These are phyloP conservation scores for Syngnathus acus DNA, from an alignment of 2,797 vertebrate species.

Conservation along the genomic window DNA sequence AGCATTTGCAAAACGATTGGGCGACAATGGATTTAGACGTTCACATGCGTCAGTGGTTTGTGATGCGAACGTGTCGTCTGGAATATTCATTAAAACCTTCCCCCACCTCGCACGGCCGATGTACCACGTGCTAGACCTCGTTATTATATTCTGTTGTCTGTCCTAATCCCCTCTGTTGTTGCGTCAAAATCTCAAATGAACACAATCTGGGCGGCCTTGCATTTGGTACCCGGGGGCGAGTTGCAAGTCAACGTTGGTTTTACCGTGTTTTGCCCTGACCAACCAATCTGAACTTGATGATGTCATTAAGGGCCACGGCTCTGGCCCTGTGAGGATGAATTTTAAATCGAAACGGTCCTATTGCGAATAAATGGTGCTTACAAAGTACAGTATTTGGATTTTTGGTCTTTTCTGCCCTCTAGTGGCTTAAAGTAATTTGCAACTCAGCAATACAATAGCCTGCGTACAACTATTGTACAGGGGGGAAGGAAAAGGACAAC, in stretches of 20 bases:
- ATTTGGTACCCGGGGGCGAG: too few relatives aligned
- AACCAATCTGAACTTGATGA: too few relatives aligned
- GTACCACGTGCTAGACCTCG: not conserved
- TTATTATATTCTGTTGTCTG: not conserved
- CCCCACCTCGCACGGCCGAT: not conserved
- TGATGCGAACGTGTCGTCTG: constrained; percentile 3
- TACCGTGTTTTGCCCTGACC: too few relatives aligned
- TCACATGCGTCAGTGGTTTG: constrained; percentile 26
- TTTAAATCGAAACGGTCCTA: too few relatives aligned
- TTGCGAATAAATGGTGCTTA: too few relatives aligned
- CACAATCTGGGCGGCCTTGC: not conserved
- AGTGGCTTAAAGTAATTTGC: not conserved
- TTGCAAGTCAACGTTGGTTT: too few relatives aligned
- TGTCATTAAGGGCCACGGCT: too few relatives aligned
- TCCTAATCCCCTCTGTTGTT: not conserved
- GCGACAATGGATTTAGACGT: constrained; percentile 45
- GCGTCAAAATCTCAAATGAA: not conserved
- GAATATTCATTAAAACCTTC: constrained; percentile 9
- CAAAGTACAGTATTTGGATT: not conserved
- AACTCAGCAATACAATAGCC: not conserved
- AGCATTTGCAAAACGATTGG: constrained; percentile 30
- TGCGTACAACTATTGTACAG: not conserved
- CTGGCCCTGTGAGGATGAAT: too few relatives aligned
- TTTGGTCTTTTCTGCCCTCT: not conserved
- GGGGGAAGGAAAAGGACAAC: too few relatives aligned